Evolutionary conservation across 2,888 invertebrate genomes (phyloP), one percentile per base, ranked within the genome.

Genomic region (Orthosia gothica): DNA sequence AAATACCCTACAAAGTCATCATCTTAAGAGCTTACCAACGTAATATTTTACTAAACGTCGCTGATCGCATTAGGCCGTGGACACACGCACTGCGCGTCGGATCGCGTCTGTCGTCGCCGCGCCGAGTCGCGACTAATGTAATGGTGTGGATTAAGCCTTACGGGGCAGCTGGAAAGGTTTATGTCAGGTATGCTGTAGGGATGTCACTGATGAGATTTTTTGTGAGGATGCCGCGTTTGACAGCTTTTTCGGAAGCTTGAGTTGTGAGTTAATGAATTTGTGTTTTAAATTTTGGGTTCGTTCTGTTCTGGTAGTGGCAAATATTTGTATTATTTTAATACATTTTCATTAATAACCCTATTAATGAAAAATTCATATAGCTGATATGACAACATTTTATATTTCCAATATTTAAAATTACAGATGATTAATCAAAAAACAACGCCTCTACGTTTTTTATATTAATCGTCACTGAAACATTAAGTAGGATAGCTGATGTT

Each of bases 81-180:
- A 58, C 71, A 54, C 82, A 58, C 47, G 75, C 55, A 26, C 76
- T 11, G 69, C 74, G 68, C 20, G 58, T 76, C 75, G 75, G 70
- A 81, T 82, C 74, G 75, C 66, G 66, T 32, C 84, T 85, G 87
- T 87, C 87, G 72, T 73, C 86, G 20, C 45, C 54, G 66, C 67
- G 40, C 2, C 58, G 16, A 32, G 26, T 32, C 55, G 55, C 55
- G 55, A 50, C 55, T 76, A 20, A 66, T 76, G 78, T 83, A 83
- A 87, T 85, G 70, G 78, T 67, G 74, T 69, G 86, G 68, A 85
- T 77, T 79, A 83, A 87, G 71, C 74, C 67, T 75, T 71, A 65
- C 45, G 50, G 49, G 32, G 59, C 63, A 68, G 32, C 64, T 61
- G 57, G 50, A 16, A 65, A n/a, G 71, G 45, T 69, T 68, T 73